Percentiles rank a stretch among this genome's conserved stretches.
These are phyloP conservation scores for Spilosoma lubricipeda DNA, from an alignment of 2,888 invertebrate genomes.

Conservation along the genomic window DNA sequence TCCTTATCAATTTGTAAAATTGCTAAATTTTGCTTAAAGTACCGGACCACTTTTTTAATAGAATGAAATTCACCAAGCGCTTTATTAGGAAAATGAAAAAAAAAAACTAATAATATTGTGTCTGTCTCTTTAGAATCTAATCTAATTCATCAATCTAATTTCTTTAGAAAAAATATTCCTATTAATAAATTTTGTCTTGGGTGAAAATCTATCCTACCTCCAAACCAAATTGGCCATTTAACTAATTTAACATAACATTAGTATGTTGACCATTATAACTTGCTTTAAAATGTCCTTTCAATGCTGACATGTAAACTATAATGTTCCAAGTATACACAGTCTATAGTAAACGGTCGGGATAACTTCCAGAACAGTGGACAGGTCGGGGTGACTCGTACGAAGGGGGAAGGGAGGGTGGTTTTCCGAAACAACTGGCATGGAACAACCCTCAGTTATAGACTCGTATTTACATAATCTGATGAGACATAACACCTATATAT, in stretches of 20 bases:
- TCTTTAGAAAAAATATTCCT: too few species aligned
- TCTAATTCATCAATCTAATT: too few species aligned
- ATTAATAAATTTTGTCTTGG: too few species aligned
- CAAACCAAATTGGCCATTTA: not conserved
- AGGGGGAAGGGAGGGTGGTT: slow-evolving; percentile 50
- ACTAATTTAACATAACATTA: not conserved
- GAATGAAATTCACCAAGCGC: too few species aligned
- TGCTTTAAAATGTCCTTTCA: slow-evolving; percentile 11
- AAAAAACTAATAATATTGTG: too few species aligned
- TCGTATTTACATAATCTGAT: slow-evolving; percentile 65
- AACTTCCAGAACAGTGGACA: slow-evolving; percentile 63
- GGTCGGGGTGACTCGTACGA: slow-evolving; percentile 38
- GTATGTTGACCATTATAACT: not conserved
- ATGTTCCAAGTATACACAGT: slow-evolving; percentile 37
- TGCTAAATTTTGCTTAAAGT: too few species aligned
- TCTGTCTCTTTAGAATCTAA: too few species aligned
- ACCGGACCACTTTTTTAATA: too few species aligned
- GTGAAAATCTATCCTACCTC: too few species aligned
- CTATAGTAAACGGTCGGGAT: slow-evolving; percentile 33
- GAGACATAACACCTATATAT: slow-evolving; percentile 48
- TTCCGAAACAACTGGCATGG: slow-evolving; percentile 76
- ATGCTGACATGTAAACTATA: slow-evolving; percentile 14
- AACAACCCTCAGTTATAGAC: slow-evolving; percentile 65
- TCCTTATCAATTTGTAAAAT: too few species aligned
- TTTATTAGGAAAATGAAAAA: too few species aligned